These are phyloP conservation scores for Tholera decimalis DNA, from an alignment of 2,888 invertebrate species.

Conservation along the genomic window DNA sequence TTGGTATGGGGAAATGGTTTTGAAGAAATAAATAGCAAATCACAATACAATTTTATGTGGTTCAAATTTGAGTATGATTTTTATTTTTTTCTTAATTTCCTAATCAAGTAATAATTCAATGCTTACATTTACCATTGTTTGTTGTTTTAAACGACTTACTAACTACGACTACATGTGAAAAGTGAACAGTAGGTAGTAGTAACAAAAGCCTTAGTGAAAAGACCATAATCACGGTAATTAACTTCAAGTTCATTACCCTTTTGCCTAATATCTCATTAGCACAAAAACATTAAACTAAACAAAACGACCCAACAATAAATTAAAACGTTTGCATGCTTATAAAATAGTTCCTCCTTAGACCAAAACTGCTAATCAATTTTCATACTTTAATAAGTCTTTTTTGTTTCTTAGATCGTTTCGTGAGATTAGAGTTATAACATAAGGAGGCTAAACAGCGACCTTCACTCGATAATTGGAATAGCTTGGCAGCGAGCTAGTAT, in stretches of 20 bases:
- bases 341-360: constrained; percentile 25
- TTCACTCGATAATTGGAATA: constrained; percentile 46
- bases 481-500: constrained; percentile 43
- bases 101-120: no score
- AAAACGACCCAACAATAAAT: constrained; percentile 9
- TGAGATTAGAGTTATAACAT: constrained; percentile 56
- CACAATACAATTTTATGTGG: no score
- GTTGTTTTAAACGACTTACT: no score
- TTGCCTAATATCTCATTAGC: background rate
- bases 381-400: constrained; percentile 40
- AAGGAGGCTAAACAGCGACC: constrained; percentile 41
- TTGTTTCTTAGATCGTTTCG: constrained; percentile 62
- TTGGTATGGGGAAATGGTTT: no score
- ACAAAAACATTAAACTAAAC: background rate
- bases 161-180: no score
- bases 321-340: constrained; percentile 34
- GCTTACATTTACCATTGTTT: no score
- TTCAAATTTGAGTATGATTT: no score
- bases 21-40: no score
- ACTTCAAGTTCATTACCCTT: background rate
- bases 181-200: no score
- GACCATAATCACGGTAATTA: background rate
- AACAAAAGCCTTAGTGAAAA: no score
- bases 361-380: constrained; percentile 46
- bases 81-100: no score